phyloP scores from a whole-genome alignment of 2,797 vertebrate species.

The Nyctalus aviator region DNA sequence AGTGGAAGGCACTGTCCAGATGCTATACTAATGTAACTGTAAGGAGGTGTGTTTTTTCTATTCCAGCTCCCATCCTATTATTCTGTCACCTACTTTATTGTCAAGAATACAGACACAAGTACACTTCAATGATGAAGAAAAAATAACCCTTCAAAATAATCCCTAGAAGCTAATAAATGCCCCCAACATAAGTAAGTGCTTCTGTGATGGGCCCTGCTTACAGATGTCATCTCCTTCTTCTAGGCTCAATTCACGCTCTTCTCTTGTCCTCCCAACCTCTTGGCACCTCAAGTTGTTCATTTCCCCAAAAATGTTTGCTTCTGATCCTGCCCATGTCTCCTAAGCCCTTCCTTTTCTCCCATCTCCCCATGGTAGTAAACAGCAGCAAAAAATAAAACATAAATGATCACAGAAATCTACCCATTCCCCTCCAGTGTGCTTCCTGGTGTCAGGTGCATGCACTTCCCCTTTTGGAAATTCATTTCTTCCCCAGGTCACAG shows the following conservation, averaged over 20 bases:
- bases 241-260: not conserved
- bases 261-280: not conserved
- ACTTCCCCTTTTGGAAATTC: not conserved
- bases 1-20: not conserved
- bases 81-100: not conserved
- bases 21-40: not conserved
- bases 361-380: not conserved
- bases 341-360: not conserved
- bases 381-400: not conserved
- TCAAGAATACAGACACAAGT: not conserved
- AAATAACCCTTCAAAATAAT: not conserved
- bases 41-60: not conserved
- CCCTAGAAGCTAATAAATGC: not conserved
- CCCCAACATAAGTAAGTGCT: not conserved
- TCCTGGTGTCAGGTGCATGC: not conserved
- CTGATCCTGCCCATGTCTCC: not conserved
- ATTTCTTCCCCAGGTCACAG: not conserved
- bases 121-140: not conserved
- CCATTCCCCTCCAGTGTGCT: not conserved
- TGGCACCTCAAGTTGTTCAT: not conserved
- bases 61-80: not conserved
- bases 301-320: slow-evolving; percentile 48
- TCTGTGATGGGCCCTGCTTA: not conserved
- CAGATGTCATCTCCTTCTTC: not conserved
- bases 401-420: not conserved